A percentile compares a stretch with the other conserved stretches of the same genome.
Conservation (phyloP, 2,113 vertebrate species). For the Camelus bactrianus region DNA sequence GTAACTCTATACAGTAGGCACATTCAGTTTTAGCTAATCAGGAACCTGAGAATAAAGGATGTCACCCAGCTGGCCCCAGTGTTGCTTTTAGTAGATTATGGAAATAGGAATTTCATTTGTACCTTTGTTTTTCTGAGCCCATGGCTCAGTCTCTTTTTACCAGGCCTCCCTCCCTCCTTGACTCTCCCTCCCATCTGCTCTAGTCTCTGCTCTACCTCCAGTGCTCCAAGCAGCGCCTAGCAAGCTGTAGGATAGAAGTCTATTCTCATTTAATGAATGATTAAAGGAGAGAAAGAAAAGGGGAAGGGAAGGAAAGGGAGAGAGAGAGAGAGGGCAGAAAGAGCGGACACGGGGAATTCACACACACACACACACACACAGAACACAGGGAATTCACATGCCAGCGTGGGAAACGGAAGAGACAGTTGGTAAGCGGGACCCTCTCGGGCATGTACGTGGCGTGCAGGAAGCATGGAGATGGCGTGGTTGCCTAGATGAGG, state of each 20-base stretch:
- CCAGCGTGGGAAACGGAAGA: no score
- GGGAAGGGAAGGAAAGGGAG: no score
- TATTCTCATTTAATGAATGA: background rate
- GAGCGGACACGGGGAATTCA: background rate
- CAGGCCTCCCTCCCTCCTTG: background rate
- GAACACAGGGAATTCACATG: background rate
- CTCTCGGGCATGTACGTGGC: accelerated
- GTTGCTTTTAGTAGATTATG: background rate
- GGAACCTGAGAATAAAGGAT: background rate
- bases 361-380: background rate
- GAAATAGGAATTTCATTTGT: background rate
- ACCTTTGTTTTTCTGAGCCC: background rate
- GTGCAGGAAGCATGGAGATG: accelerated
- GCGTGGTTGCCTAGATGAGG: background rate
- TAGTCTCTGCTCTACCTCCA: no score
- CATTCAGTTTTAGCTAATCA: background rate
- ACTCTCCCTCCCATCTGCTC: background rate
- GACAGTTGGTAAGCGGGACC: no score
- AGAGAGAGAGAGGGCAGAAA: no score
- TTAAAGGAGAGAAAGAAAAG: background rate
- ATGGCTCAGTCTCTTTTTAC: background rate
- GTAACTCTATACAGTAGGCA: background rate
- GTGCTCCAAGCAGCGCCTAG: background rate
- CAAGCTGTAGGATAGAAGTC: accelerated
- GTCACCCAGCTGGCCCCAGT: background rate